Evolutionary conservation across 23 tunicate species (phyloP).

Genomic region (Pegea sp.): DNA sequence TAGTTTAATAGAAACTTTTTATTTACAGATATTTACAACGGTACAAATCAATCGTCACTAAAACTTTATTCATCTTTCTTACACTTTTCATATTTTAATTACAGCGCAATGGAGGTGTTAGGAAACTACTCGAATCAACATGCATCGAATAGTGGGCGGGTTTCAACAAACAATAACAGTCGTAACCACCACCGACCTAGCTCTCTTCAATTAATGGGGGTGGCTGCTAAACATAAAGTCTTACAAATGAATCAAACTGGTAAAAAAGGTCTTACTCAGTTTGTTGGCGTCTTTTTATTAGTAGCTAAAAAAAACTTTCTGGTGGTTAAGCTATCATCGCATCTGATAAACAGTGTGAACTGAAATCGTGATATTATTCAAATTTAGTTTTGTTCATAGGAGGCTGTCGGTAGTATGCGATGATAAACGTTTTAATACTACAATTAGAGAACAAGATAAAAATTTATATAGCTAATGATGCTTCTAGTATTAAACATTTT

Average conservation of each 20-base stretch:
- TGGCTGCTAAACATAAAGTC: slow-evolving; percentile 75
- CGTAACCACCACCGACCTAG: slow-evolving; percentile 84
- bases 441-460: too few relatives aligned
- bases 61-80: neutral
- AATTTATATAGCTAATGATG: too few relatives aligned
- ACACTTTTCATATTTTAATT: slow-evolving; percentile 3
- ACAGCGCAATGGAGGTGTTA: slow-evolving; percentile 47
- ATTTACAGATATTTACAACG: too few relatives aligned
- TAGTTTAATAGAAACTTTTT: too few relatives aligned
- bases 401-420: too few relatives aligned
- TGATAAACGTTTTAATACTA: too few relatives aligned
- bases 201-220: slow-evolving; percentile 80
- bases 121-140: slow-evolving; percentile 39
- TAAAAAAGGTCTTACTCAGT: slow-evolving; percentile 10
- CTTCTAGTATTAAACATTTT: too few relatives aligned
- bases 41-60: too few relatives aligned
- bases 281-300: neutral
- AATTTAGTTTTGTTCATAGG: too few relatives aligned
- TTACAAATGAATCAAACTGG: slow-evolving; percentile 15
- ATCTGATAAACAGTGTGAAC: too few relatives aligned
- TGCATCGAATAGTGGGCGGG: slow-evolving; percentile 5
- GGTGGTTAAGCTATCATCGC: too few relatives aligned
- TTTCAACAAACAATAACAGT: neutral
- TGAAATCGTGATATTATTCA: too few relatives aligned
- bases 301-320: neutral